These are phyloP conservation scores for Rosalia funebris DNA, from an alignment of 2,888 invertebrate species.

Conservation along the genomic window DNA sequence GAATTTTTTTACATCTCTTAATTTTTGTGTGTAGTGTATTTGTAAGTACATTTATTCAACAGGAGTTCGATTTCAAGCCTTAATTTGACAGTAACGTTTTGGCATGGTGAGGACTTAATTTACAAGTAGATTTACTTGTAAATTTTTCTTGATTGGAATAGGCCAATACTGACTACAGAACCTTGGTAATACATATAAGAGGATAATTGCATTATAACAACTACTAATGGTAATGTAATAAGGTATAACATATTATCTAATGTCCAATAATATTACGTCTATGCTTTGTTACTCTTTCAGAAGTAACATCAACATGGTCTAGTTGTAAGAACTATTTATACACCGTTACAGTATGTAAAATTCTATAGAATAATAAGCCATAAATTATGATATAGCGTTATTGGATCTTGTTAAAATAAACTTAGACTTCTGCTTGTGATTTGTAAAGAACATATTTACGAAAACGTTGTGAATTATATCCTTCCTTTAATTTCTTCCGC, in stretches of 20 bases:
- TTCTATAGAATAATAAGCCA: slow-evolving; percentile 8
- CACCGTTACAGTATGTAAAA: neutral
- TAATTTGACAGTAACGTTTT: too few relatives aligned
- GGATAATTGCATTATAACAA: slow-evolving; percentile 13
- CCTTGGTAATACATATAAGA: too few relatives aligned
- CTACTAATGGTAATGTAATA: slow-evolving; percentile 7
- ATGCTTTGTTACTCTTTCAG: neutral
- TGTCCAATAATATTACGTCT: neutral
- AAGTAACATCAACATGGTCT: neutral
- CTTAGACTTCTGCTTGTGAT: neutral
- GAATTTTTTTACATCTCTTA: too few relatives aligned
- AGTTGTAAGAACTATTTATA: slow-evolving; percentile 3
- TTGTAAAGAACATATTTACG: neutral
- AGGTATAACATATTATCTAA: too few relatives aligned
- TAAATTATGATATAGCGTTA: neutral
- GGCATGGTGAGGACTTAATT: too few relatives aligned
- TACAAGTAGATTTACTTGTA: too few relatives aligned
- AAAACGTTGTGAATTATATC: neutral
- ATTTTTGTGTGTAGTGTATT: too few relatives aligned
- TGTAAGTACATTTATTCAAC: too few relatives aligned
- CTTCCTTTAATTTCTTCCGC: too few relatives aligned
- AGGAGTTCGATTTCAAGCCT: too few relatives aligned
- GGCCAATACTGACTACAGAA: too few relatives aligned
- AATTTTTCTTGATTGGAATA: too few relatives aligned
- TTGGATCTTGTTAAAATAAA: slow-evolving; percentile 15